A percentile compares a stretch with the other conserved stretches of the same genome.
These are phyloP conservation scores for Glaucopsyche alexis DNA, from an alignment of 2,888 invertebrate species.

Conservation along the genomic window DNA sequence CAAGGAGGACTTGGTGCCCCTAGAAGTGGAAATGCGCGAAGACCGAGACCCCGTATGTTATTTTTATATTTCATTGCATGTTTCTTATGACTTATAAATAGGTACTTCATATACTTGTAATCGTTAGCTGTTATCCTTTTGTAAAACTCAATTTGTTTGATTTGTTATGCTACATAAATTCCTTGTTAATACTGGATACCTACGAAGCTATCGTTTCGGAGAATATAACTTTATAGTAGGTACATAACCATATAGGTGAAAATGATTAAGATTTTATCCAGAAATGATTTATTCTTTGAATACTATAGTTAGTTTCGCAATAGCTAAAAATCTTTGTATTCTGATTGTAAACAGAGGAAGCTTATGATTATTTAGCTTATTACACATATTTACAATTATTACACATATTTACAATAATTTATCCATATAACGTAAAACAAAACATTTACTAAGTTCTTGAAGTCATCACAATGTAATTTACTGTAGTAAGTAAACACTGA, in stretches of 20 bases:
- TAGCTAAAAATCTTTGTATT: neutral
- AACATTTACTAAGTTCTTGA: no score
- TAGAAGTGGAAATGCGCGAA: conserved; percentile 76
- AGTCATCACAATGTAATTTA: no score
- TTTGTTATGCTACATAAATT: conserved; percentile 15
- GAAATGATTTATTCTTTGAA: neutral
- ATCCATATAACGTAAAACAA: neutral
- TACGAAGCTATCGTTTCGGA: conserved; percentile 1
- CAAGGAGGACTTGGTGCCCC: conserved; percentile 74
- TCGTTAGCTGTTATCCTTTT: neutral
- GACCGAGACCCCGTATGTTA: conserved; percentile 84
- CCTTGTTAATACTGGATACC: neutral
- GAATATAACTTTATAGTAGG: neutral
- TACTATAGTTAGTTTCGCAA: neutral
- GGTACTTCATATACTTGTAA: neutral
- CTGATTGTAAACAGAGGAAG: neutral
- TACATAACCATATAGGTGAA: no score
- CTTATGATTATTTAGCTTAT: neutral
- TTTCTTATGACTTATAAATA: conserved; percentile 6
- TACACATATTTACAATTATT: neutral
- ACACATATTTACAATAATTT: neutral
- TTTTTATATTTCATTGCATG: conserved; percentile 25
- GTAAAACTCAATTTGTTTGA: conserved; percentile 33
- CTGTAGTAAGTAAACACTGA: no score
- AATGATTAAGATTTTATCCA: neutral